These are phyloP conservation scores for Myotis pilosus DNA, from an alignment of 2,797 vertebrate genomes.

Conservation along the genomic window DNA sequence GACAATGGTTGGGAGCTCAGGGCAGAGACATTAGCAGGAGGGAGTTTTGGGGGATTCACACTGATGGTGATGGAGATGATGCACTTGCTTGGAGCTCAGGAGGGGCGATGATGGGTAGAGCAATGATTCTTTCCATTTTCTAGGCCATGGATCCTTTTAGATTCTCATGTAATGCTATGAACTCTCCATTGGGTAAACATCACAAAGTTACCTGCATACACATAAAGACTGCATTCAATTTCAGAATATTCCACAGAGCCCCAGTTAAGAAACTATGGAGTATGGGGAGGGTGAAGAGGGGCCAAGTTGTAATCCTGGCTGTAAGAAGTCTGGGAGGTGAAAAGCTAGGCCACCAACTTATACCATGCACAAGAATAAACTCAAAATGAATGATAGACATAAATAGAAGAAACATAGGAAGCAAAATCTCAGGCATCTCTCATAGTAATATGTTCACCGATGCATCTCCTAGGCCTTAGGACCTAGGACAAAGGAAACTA, in stretches of 20 bases:
- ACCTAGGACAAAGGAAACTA: no score
- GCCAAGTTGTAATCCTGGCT: background rate
- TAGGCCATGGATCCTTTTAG: background rate
- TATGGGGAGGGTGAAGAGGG: background rate
- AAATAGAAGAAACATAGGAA: no score
- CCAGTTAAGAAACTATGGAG: background rate
- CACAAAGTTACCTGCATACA: background rate
- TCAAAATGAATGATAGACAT: no score
- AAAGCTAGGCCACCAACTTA: background rate
- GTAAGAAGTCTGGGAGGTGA: background rate
- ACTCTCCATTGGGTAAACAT: background rate
- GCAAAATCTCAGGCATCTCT: no score
- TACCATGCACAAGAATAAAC: no score
- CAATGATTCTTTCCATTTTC: background rate
- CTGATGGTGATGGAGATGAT: background rate
- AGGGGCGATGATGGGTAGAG: background rate
- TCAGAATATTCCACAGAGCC: background rate
- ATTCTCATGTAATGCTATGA: background rate
- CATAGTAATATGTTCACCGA: no score
- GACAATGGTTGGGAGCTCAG: background rate
- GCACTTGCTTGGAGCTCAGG: background rate
- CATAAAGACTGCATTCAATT: background rate
- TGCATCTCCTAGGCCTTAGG: no score
- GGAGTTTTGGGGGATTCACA: background rate
- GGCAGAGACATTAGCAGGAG: background rate